Evolutionary conservation across 2,113 vertebrate species (phyloP).

Genomic region (Nothobranchius kuhntae): DNA sequence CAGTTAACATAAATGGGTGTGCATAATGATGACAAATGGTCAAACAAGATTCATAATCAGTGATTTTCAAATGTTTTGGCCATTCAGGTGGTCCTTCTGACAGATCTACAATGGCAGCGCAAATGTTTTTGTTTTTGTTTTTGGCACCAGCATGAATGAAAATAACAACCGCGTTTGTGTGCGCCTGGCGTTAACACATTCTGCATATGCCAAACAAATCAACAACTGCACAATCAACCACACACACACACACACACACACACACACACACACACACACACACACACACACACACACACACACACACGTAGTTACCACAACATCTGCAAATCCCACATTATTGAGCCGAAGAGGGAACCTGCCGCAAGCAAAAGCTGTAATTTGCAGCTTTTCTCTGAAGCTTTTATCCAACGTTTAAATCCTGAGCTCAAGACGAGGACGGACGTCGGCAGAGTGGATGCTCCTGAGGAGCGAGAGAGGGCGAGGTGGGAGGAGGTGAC

Average conservation of each 20-base stretch:
- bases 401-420: constrained; percentile 38
- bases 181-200: constrained; percentile 13
- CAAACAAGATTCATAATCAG: neutral
- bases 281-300: neutral
- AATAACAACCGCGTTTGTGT: constrained; percentile 5
- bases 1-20: neutral
- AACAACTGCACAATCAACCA: constrained; percentile 2
- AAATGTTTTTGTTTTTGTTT: constrained; percentile 4
- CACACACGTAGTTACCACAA: neutral
- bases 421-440: constrained; percentile 25
- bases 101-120: neutral
- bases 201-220: constrained; percentile 25
- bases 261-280: neutral
- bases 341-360: constrained; percentile 21
- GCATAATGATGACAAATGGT: neutral
- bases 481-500: neutral
- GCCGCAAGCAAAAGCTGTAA: constrained; percentile 29
- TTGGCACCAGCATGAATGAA: neutral
- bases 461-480: constrained; percentile 16
- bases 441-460: constrained; percentile 37
- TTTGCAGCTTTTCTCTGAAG: constrained; percentile 31
- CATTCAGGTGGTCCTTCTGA: neutral
- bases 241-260: neutral
- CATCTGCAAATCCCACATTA: constrained; percentile 38
- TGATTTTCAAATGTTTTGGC: neutral